Base-by-base conservation (phyloP, 2,797 vertebrate genomes). In the Helarctos malayanus region DNA sequence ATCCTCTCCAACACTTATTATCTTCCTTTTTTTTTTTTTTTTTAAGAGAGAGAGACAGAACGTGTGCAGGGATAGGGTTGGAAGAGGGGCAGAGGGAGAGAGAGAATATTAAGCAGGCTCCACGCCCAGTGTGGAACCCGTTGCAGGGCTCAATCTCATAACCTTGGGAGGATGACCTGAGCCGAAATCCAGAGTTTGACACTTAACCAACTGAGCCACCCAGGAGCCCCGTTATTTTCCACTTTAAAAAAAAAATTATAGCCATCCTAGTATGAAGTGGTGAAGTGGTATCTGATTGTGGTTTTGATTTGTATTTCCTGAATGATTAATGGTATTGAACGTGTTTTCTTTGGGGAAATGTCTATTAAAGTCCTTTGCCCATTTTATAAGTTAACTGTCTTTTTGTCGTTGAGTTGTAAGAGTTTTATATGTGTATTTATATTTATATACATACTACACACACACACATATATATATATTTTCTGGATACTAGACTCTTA, bases 261-360 rank as follows among this genome's bases (percentile, higher is more conserved):
- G 12, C 21, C 32, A 91, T 45, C 3, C 19, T 79, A 56, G 47
- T 8, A 14, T 4, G 45, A 75, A 75, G 45, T 73, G 23, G 27
- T 80, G 29, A 89, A 61, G 35, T 79, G 35, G 47, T 57, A 81
- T 45, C 25, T 89, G 18, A 56, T 41, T 27, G 18, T 71, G 68
- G 25, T 57, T 92, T 85, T 82, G 68, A 92, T 75, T 85, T 93
- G 52, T 35, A 47, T 76, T 94, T 94, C 38, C 68, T 49, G 27
- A 78, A 23, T 86, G 57, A 92, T 23, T 94, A 82, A 82, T 63
- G n/a, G 59, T 54, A 7, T 68, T 91, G 47, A 73, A 59, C 13
- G 35, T 47, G 61, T 38, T 83, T 85, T 89, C 54, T 52, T 52
- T 80, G 84, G 49, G 19, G 16, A 82, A 95, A 85, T 89, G 56